Evolutionary conservation across 2,888 invertebrate species (phyloP), one percentile per base, ranked within the genome.

Genomic region (Dasysyrphus albostriatus): DNA sequence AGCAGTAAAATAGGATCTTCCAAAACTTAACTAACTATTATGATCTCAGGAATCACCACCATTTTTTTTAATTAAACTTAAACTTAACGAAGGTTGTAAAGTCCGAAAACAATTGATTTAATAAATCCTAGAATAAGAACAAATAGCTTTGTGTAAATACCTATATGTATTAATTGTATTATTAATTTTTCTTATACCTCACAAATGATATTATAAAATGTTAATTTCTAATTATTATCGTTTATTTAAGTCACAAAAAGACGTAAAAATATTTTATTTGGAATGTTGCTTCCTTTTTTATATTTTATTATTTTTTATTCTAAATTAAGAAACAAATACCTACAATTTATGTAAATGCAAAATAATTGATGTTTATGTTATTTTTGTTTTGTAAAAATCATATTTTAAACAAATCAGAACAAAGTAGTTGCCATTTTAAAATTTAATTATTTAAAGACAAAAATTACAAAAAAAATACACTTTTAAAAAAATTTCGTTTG

Each of bases 311-410:
- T 44, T 42, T 61, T 61, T 29, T 29, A 42, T 42, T 61, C 19
- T 42, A 32, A 44, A 10, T 44, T 63, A 59, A 63, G 63, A 63
- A 5, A 80, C 72, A 70, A 81, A 87, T 65, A n/a, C n/a, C n/a
- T n/a, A 8, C 39, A 78, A 75, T 56, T 34, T 76, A n/a, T n/a
- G n/a, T n/a, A 69, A 84, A 84, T 61, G 39, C 39, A 89, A 76
- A 85, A 76, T 70, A 59, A 77, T 83, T 69, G 88, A 89, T 39
- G 39, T 88, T 74, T 73, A 85, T 79, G 69, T 85, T 81, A 79
- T 81, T 83, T 59, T 80, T 78, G 49, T 81, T 88, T 85, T 83
- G 47, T 59, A 83, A 59, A 75, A 69, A 58, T 49, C 67, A 56
- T 84, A 65, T 85, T 82, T 80, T 79, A 67, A 67, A 69, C 51